Conservation (phyloP, 2,888 invertebrate species). For the Drosophila falleni region DNA sequence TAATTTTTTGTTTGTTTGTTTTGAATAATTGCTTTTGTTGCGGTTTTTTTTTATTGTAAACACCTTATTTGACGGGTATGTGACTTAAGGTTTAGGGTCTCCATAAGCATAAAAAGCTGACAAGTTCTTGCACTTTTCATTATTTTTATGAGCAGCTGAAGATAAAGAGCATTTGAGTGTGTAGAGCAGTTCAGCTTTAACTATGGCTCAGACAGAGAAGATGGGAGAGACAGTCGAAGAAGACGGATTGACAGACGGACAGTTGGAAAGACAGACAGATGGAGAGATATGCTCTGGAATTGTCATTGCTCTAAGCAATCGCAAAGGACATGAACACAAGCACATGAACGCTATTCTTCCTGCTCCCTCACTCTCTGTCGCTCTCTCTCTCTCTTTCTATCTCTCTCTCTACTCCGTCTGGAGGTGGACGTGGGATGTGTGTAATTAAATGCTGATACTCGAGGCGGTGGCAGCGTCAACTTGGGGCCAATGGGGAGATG, state of each 20-base stretch:
- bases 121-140: conserved; percentile 48
- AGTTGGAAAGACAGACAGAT: conserved; percentile 2
- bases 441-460: conserved; percentile 76
- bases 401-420: neutral
- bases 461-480: conserved; percentile 39
- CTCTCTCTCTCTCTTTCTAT: too few species aligned
- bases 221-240: neutral
- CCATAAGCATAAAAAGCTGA: conserved; percentile 31
- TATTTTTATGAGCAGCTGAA: conserved; percentile 51
- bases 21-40: neutral
- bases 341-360: conserved; percentile 1
- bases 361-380: too few species aligned
- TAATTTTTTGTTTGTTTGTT: neutral
- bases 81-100: neutral
- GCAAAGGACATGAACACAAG: conserved; percentile 13
- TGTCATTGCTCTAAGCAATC: conserved; percentile 21
- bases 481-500: conserved; percentile 45
- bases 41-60: neutral
- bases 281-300: conserved; percentile 5
- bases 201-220: conserved; percentile 1
- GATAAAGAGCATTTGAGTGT: conserved; percentile 18
- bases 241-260: conserved; percentile 10
- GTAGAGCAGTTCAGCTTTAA: conserved; percentile 40
- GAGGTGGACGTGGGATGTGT: conserved; percentile 20
- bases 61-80: neutral